Evolutionary conservation across 2,113 vertebrate genomes (phyloP), one percentile per base, ranked within the genome.

Genomic region (Phrynosoma blainvillii): DNA sequence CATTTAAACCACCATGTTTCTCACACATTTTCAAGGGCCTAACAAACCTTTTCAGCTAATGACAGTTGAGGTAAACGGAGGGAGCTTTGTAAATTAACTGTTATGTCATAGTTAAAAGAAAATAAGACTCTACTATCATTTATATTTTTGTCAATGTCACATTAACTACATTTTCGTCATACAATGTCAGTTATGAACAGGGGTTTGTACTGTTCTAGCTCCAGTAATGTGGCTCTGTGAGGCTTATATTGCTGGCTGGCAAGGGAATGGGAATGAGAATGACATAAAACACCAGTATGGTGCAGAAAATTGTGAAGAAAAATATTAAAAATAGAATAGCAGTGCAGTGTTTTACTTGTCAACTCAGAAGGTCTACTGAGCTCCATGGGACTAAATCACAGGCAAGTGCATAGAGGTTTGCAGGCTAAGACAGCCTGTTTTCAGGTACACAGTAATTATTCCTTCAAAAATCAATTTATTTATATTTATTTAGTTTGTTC

Each of bases 261-360:
- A 68, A 8, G 66, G 21, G 25, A 68, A 27, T 27, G 23, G 66
- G 3, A 66, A 10, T 66, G 14, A 13, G 14, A 66, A 66, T 4
- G 21, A 66, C 65, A 66, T 20, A 66, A 66, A 66, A 56, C 56
- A 59, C 56, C 56, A 59, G 30, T 5, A 65, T 86, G 83, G 83
- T 79, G 1, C 0, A 47, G 83, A 84, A 92, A 76, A 4, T 14
- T 59, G 4, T 4, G 12, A 74, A 79, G 36, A 87, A 88, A 8
- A 2, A 83, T 85, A 13, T 85, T 88, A 78, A 84, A 85, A 80
- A 70, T 73, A 91, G 88, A 76, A 47, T 70, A 42, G 2, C 36
- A 47, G 9, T 76, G 36, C 36, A 76, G 32, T 74, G 4, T 32
- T 32, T 5, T 73, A 32, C 32, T 75, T 75, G 20, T 25, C 25